Conservation (phyloP, 2,113 vertebrate genomes). For the Apistogramma diplotaenia region DNA sequence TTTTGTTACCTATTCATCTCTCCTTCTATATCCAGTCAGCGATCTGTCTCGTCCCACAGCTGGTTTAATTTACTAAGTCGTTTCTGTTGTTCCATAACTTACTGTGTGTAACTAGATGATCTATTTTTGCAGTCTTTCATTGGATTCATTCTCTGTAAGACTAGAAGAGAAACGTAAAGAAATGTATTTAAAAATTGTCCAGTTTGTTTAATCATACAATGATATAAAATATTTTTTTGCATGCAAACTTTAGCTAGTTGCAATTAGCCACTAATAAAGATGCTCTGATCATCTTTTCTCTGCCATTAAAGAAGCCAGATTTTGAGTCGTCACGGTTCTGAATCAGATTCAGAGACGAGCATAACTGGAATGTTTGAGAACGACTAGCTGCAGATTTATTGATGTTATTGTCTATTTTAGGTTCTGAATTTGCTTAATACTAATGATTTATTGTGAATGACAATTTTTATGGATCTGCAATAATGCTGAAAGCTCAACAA, state of each 20-base stretch:
- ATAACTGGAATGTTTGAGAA: not conserved
- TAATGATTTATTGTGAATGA: not conserved
- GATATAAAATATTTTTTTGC: not conserved
- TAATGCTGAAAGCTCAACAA: too few species aligned
- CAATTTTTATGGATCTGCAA: too few species aligned
- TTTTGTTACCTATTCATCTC: slow-evolving; percentile 74
- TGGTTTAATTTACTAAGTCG: slow-evolving; percentile 48
- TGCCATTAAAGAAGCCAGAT: not conserved
- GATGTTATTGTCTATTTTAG: too few species aligned
- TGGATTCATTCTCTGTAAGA: not conserved
- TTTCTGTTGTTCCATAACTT: slow-evolving; percentile 26
- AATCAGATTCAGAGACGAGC: not conserved
- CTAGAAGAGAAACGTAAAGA: not conserved
- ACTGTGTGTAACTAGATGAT: slow-evolving; percentile 12
- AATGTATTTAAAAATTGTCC: not conserved
- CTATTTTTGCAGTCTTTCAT: not conserved
- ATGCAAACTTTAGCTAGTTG: not conserved
- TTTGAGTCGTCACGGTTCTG: not conserved
- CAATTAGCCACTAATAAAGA: not conserved
- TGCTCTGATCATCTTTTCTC: not conserved
- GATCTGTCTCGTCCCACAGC: slow-evolving; percentile 61
- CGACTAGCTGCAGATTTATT: not conserved
- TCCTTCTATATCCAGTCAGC: slow-evolving; percentile 56
- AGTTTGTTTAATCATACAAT: not conserved
- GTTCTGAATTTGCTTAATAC: not conserved